Evolutionary conservation across 2,888 invertebrate species (phyloP).

Genomic region (Abrostola tripartita): DNA sequence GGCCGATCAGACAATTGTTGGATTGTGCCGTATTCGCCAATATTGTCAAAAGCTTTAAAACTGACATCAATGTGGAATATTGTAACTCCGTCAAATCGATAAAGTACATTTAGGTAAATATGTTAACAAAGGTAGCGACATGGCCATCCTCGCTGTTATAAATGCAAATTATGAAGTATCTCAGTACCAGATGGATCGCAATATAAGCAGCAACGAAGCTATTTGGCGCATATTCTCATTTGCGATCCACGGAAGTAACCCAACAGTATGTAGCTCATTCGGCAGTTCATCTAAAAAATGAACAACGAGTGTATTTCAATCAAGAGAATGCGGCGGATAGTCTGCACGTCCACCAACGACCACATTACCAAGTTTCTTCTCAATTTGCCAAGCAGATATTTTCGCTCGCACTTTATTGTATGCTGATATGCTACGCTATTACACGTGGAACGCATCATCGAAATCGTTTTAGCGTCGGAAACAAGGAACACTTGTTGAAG

Average conservation of each 20-base stretch:
- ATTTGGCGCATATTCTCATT: too few relatives aligned
- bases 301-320: slow-evolving; percentile 37
- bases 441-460: slow-evolving; percentile 50
- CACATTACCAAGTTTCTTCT: slow-evolving; percentile 53
- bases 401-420: slow-evolving; percentile 56
- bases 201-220: slow-evolving; percentile 54
- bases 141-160: too few relatives aligned
- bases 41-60: slow-evolving; percentile 52
- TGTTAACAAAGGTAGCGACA: slow-evolving; percentile 46
- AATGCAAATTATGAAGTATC: slow-evolving; percentile 51
- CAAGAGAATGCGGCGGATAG: slow-evolving; percentile 38
- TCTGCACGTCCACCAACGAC: slow-evolving; percentile 45
- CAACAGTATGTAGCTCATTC: slow-evolving; percentile 41
- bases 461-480: slow-evolving; percentile 48
- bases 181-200: slow-evolving; percentile 52
- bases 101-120: slow-evolving; percentile 31
- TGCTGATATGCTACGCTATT: slow-evolving; percentile 53
- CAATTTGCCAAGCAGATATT: slow-evolving; percentile 49
- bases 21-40: slow-evolving; percentile 56
- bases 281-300: slow-evolving; percentile 42
- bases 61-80: slow-evolving; percentile 39
- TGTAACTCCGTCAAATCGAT: slow-evolving; percentile 29
- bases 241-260: slow-evolving; percentile 47
- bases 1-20: slow-evolving; percentile 24
- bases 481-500: too few relatives aligned